Base-by-base conservation (phyloP, 2,888 invertebrate genomes). In the Operophtera brumata region DNA sequence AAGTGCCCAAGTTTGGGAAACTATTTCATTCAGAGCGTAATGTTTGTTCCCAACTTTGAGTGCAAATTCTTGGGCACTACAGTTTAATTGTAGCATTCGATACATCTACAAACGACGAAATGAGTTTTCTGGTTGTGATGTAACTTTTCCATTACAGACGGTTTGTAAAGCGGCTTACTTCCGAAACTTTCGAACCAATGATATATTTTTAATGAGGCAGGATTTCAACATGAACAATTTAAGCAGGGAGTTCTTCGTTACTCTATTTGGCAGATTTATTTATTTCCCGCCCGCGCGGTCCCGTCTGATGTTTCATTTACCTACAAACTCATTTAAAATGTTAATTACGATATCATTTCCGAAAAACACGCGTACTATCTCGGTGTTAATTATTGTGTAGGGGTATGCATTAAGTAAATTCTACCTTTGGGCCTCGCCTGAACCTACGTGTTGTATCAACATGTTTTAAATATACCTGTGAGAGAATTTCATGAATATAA, bases 1-100 rank as follows among this genome's bases (percentile, higher is more conserved):
- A 74, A 75, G 67, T 71, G 69, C 57, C 48, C 13, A 69, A 69
- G 66, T 72, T 65, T 50, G 56, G 61, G 62, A 69, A 78, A 79
- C 78, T 77, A 78, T 78, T 78, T 71, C 73, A 72, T 75, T 73
- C 70, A 63, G 61, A 68, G 65, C 60, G 65, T 69, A 69, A 70
- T 70, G 71, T 73, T 72, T 67, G 71, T 71, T 71, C 57, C 61
- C 34, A 77, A 76, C 65, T 77, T 70, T 55, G 62, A 59, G 62
- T 60, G 63, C 67, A 64, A 72, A 76, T 76, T 71, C 73, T 71
- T 69, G 71, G 65, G 64, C 49, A 53, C 36, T 54, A 60, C 47
- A 55, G 57, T 73, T 67, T 66, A 72, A 72, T 70, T 69, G 65
- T 70, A 65, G 59, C 56, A 66, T 71, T 64, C 54, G 48, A 62